A percentile compares a stretch with the other conserved stretches of the same genome.
phyloP scores from a whole-genome alignment of 2,113 vertebrate species.

The Phodopus roborovskii region DNA sequence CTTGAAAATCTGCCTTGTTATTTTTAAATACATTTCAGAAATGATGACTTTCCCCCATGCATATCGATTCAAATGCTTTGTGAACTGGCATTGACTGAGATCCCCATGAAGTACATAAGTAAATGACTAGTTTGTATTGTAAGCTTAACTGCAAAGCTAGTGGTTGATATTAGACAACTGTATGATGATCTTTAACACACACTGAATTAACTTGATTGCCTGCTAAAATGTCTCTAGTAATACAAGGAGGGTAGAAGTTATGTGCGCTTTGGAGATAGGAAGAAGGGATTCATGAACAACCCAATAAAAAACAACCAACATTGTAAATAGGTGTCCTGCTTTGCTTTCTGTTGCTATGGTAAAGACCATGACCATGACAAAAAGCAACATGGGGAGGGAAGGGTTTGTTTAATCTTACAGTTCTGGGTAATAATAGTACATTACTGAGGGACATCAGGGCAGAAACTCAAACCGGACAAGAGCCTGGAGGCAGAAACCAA shows the following conservation, averaged over 20 bases:
- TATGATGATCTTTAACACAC: not conserved
- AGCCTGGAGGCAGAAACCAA: not conserved
- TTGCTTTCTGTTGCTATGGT: not conserved
- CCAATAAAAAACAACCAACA: not conserved
- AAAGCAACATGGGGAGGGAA: not conserved
- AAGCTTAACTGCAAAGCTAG: not conserved
- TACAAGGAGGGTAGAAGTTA: not conserved
- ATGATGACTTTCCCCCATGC: not conserved
- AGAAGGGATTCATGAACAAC: not conserved
- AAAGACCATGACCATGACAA: not conserved
- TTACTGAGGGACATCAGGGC: not conserved
- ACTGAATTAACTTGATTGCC: not conserved
- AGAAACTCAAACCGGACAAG: not conserved
- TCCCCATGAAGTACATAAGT: not conserved
- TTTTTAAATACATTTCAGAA: constrained; percentile 13
- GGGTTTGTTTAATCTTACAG: not conserved
- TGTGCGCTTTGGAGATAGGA: not conserved
- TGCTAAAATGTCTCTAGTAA: constrained; percentile 15
- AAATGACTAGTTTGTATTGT: not conserved
- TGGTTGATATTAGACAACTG: not conserved
- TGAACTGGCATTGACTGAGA: not conserved
- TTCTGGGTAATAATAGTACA: not conserved
- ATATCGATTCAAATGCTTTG: not conserved
- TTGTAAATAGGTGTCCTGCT: not conserved
- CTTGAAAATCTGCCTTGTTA: constrained; percentile 35